Conservation (phyloP, 2,888 invertebrate species). For the Pristionchus mayeri region DNA sequence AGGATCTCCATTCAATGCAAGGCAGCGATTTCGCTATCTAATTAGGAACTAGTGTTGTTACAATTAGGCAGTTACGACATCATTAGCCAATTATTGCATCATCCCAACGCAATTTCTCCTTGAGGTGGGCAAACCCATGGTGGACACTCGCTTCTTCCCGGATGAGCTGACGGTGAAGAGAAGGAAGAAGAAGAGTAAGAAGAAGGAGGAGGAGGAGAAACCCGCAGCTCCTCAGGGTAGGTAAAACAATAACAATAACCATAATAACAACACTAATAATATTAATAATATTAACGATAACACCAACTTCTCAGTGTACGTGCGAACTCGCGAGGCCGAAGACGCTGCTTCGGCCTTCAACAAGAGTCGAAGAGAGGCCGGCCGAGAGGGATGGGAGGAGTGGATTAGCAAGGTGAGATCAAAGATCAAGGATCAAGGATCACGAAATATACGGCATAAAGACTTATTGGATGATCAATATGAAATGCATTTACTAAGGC, state of each 20-base stretch:
- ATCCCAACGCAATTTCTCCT: too few relatives aligned
- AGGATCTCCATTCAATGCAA: too few relatives aligned
- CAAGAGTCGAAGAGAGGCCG: background rate
- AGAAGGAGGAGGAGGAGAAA: background rate
- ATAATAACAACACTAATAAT: background rate
- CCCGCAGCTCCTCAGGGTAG: background rate
- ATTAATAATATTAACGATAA: background rate
- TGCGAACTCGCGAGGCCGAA: background rate
- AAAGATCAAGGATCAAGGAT: background rate
- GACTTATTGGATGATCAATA: too few relatives aligned
- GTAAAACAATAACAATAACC: background rate
- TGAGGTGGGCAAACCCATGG: background rate
- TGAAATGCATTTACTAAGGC: too few relatives aligned
- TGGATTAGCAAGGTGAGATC: background rate
- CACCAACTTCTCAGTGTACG: background rate
- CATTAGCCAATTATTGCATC: too few relatives aligned
- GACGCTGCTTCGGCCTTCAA: background rate
- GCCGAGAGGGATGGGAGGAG: conserved; percentile 1
- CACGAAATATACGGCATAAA: too few relatives aligned
- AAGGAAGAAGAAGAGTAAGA: background rate
- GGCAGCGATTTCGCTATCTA: too few relatives aligned
- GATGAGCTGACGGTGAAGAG: background rate
- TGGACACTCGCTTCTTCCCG: conserved; percentile 10
- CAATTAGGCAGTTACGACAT: too few relatives aligned
- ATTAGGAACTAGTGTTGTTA: too few relatives aligned